Evolutionary conservation across 2,113 vertebrate species (phyloP), one percentile per base, ranked within the genome.

Genomic region (Promerops cafer): DNA sequence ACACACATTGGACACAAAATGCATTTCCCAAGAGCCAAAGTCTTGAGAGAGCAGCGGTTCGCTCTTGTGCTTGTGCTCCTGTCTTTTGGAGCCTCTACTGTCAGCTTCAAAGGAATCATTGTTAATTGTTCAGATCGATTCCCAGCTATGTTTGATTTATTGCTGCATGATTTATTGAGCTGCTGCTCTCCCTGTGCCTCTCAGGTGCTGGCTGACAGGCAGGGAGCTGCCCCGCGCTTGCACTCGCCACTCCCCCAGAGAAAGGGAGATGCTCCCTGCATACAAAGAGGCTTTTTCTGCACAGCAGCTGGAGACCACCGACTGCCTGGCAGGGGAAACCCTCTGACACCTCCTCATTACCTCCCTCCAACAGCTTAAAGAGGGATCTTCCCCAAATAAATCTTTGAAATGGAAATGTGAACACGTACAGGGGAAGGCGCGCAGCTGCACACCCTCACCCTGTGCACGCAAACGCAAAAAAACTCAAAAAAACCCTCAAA

Each of bases 171-270:
- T 95, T 96, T 88, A 94, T 78, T 0, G 19, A 80, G 87, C 69
- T 80, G 35, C 59, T 50, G 71, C 68, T 87, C 66, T 69, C 61
- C 71, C 40, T 49, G 72, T 39, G 49, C 61, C 44, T 88, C 83
- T 97, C 93, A 96, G 90, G 94, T 94, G 91, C 87, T 68, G 3
- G 66, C 63, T 96, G 82, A 75, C 83, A 94, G 70, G 81, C 70
- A 72, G 6, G 11, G 83, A 90, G 82, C 90, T 83, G 85, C 90
- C 74, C 81, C 2, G 44, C 0, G 0, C 42, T 31, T 78, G 81
- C 90, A 79, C 90, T 82, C 17, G 0, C 85, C 50, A 16, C 81
- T 87, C 76, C 71, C 60, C 33, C 0, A 0, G 9, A 78, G 39
- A 92, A 80, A 44, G 1, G 5, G 79, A 77, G 83, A 75, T 88